phyloP scores from a whole-genome alignment of 2,888 invertebrate species.

The Chorisops tibialis region DNA sequence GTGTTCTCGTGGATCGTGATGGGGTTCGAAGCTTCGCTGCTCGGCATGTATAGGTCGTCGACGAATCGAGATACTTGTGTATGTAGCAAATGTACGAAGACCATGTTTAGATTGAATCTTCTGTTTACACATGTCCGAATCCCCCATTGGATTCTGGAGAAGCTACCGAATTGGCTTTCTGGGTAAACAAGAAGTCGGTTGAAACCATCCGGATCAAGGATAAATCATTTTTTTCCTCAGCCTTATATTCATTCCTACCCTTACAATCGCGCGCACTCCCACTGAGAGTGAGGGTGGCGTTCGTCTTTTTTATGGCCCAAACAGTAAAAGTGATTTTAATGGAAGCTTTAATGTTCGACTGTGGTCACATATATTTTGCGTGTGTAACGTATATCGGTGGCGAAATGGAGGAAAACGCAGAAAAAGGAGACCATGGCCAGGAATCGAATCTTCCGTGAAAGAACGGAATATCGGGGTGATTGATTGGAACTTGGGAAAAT shows the following conservation, averaged over 20 bases:
- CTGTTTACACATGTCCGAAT: constrained; percentile 31
- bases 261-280: too few relatives aligned
- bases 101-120: constrained; percentile 28
- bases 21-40: constrained; percentile 12
- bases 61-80: background rate
- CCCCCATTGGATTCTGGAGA: constrained; percentile 22
- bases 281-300: too few relatives aligned
- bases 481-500: constrained; percentile 23
- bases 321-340: constrained; percentile 33
- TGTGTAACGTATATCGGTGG: background rate
- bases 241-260: background rate
- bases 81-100: constrained; percentile 21
- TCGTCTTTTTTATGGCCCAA: background rate
- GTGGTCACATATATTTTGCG: constrained; percentile 31
- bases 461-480: constrained; percentile 5
- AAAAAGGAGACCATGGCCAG: constrained; percentile 11
- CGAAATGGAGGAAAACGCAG: background rate
- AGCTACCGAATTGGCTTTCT: constrained; percentile 18
- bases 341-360: constrained; percentile 32
- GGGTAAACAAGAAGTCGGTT: constrained; percentile 24
- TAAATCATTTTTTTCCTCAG: constrained; percentile 15
- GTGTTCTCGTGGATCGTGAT: constrained; percentile 23
- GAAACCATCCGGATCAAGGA: constrained; percentile 17
- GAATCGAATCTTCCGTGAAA: constrained; percentile 6
- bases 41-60: background rate